phyloP scores from a whole-genome alignment of 2,888 invertebrate genomes.

The Drepana falcataria region DNA sequence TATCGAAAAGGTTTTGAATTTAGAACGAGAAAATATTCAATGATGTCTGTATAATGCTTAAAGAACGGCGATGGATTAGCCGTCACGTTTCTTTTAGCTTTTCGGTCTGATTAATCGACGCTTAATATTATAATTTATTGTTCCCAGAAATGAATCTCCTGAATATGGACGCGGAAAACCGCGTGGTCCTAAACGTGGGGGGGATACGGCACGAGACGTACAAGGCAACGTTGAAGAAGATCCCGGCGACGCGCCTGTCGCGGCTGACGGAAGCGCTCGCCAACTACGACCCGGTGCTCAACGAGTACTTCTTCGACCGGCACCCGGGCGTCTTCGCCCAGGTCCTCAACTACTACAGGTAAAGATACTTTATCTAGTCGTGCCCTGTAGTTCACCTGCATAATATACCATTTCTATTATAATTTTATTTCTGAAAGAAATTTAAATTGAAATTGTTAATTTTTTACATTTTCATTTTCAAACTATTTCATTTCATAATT shows the following conservation, averaged over 20 bases:
- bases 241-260: conserved; percentile 96
- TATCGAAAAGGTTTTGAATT: no score
- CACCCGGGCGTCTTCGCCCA: conserved; percentile 98
- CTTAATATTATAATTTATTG: conserved; percentile 1
- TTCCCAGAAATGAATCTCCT: conserved; percentile 88
- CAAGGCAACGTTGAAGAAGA: conserved; percentile 97
- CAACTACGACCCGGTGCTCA: conserved; percentile 99
- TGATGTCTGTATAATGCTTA: no score
- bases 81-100: no score
- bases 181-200: conserved; percentile 98
- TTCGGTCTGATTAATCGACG: neutral
- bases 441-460: no score
- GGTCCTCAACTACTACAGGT: conserved; percentile 97
- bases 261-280: conserved; percentile 97
- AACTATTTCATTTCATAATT: no score
- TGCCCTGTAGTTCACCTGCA: no score
- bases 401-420: no score
- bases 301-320: conserved; percentile 99
- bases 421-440: no score
- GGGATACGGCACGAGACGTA: conserved; percentile 98
- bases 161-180: conserved; percentile 98
- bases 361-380: conserved; percentile 12
- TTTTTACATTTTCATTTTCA: no score
- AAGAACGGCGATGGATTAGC: no score
- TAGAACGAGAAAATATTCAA: no score